Conservation (phyloP, 1,140 invertebrate genomes). For the Pseudomyrmex dendroicus region DNA sequence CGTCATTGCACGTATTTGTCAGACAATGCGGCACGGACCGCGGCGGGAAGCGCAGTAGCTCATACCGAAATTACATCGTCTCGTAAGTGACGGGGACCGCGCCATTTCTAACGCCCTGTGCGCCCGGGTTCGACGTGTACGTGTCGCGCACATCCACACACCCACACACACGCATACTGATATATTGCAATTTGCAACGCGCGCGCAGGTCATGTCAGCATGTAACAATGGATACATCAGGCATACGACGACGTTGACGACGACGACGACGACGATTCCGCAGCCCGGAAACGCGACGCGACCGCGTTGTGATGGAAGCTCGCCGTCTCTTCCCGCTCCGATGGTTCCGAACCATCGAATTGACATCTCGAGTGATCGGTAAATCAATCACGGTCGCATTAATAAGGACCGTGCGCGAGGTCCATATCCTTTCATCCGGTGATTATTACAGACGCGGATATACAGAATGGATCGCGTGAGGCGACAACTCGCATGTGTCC, state of each 20-base stretch:
- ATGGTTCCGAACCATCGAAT: constrained; percentile 20
- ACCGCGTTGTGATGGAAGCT: background rate
- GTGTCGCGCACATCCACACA: constrained; percentile 18
- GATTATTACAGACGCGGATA: background rate
- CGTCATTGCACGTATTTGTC: constrained; percentile 18
- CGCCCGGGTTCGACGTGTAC: constrained; percentile 35
- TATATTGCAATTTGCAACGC: constrained; percentile 57
- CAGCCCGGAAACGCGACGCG: constrained; percentile 14
- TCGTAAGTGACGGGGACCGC: constrained; percentile 46
- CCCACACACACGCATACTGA: constrained; percentile 28
- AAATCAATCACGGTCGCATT: constrained; percentile 44
- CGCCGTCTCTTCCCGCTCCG: too few species aligned
- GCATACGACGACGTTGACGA: constrained; percentile 11
- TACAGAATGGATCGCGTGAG: constrained; percentile 3
- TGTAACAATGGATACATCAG: constrained; percentile 56
- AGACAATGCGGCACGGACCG: constrained; percentile 14
- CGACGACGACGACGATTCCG: background rate
- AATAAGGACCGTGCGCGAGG: constrained; percentile 17
- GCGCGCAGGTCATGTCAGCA: constrained; percentile 33
- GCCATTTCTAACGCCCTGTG: constrained; percentile 29
- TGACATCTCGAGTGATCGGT: constrained; percentile 51
- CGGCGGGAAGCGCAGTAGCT: constrained; percentile 1
- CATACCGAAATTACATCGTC: constrained; percentile 58
- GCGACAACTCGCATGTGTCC: background rate
- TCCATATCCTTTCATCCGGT: background rate